A percentile compares a stretch with the other conserved stretches of the same genome.
phyloP scores from a whole-genome alignment of 2,797 vertebrate genomes.

The Chloroceryle inda region DNA sequence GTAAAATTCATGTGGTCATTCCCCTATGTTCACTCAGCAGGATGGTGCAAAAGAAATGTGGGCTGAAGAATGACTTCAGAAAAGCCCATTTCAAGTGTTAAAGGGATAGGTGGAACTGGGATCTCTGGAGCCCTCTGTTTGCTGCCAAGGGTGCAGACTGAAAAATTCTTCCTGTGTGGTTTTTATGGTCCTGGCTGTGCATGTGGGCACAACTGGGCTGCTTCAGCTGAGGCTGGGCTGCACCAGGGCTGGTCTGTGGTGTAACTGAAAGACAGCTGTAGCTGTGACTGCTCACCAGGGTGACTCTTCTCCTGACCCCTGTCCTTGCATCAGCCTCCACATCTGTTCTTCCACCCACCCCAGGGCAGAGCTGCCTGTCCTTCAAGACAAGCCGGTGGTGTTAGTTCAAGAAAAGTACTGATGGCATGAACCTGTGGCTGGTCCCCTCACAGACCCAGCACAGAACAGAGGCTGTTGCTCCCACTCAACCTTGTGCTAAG shows the following conservation, averaged over 20 bases:
- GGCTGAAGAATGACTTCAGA: not conserved
- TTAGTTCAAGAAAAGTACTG: not conserved
- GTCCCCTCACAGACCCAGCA: not conserved
- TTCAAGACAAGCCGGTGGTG: not conserved
- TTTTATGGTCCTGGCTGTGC: not conserved
- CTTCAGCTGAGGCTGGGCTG: not conserved
- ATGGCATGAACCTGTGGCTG: not conserved
- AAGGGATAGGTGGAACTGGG: not conserved
- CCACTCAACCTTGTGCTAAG: not conserved
- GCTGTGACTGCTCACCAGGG: not conserved
- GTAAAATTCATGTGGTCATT: conserved; percentile 43
- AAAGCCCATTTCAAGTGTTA: not conserved
- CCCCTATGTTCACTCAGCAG: not conserved
- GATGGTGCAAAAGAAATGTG: not conserved
- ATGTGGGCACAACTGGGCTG: not conserved
- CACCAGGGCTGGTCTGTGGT: not conserved
- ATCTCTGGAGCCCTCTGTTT: not conserved
- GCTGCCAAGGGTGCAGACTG: not conserved
- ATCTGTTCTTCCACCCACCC: not conserved
- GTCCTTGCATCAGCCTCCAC: not conserved
- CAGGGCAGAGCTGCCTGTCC: not conserved
- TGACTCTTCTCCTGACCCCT: not conserved
- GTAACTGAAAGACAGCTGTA: not conserved
- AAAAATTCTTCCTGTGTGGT: not conserved
- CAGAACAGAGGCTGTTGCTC: not conserved